Percentiles rank a stretch among this genome's conserved stretches.
Conservation (phyloP, 2,888 invertebrate species). For the Torymus aiolomorphi region DNA sequence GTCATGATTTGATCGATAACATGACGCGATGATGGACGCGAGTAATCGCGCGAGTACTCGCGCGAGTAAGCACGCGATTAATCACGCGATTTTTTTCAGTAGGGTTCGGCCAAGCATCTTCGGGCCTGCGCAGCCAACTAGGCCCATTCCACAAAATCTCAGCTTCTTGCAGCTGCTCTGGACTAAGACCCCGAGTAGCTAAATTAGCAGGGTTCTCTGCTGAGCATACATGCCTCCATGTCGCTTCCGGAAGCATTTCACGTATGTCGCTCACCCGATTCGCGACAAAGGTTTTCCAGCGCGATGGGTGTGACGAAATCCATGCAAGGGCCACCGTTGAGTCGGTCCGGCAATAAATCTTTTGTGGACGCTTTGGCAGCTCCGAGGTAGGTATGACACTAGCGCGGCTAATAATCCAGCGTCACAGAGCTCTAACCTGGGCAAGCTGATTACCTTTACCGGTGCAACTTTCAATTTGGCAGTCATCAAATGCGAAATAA, state of each 20-base stretch:
- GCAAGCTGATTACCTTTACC: constrained; percentile 17
- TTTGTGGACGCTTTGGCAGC: neutral
- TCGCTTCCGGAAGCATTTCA: neutral
- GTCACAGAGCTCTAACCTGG: constrained; percentile 28
- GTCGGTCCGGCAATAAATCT: neutral
- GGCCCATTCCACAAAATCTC: neutral
- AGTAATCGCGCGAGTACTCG: too few relatives aligned
- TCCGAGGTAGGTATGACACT: neutral
- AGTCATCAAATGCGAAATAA: neutral
- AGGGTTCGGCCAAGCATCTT: neutral
- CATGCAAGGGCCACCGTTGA: neutral
- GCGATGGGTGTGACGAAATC: neutral
- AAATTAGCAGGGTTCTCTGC: neutral
- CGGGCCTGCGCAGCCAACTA: neutral
- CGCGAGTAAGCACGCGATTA: too few relatives aligned
- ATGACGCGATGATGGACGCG: too few relatives aligned
- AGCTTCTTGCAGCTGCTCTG: neutral
- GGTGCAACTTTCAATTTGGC: constrained; percentile 21
- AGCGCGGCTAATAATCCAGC: neutral
- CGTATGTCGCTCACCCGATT: neutral
- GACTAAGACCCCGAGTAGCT: neutral
- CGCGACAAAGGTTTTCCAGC: neutral
- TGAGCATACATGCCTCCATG: neutral
- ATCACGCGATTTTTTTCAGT: too few relatives aligned
- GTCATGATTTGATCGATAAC: too few relatives aligned